Evolutionary conservation across 1,140 invertebrate genomes (phyloP), one percentile per base, ranked within the genome.

Genomic region (Cydia amplana): DNA sequence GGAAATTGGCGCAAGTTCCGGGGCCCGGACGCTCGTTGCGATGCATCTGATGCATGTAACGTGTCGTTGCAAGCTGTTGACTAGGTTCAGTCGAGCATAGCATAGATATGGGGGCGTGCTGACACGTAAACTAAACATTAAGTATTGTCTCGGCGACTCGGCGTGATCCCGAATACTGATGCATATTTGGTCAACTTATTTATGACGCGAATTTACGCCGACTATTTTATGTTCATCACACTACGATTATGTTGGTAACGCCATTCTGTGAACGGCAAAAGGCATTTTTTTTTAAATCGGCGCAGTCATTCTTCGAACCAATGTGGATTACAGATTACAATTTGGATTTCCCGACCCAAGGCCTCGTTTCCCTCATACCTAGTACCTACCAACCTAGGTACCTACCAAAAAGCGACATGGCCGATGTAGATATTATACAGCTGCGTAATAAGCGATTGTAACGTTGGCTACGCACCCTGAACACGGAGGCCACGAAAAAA

Each of bases 1-100:
- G 40, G 72, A 55, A 49, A 73, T 73, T 46, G 40, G 49, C 16
- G 20, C 32, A 25, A 25, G 49, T 73, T 46, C 40, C 40, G 40
- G 72, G 9, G 40, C 12, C 40, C 49, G 40, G 72, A 55, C 20
- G 55, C 20, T 60, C 20, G 55, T 60, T 60, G 55, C 55, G 55
- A 60, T 60, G 55, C 55, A 60, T n/a, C 16, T 60, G 55, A 60
- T 60, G 55, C 55, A 60, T n/a, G 51, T 55, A 55, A 60, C 20
- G 18, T 60, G 55, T 60, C 55, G 20, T n/a, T 18, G 20, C 55
- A 23, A 60, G 55, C 55, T 23, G 55, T 18, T 20, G 55, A 60
- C 7, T 60, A 9, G 23, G 20, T 60, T 60, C 20, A 60, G 2
- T 23, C 18, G 1, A 60, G 55, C 55, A 20, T 60, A 12, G 20